Evolutionary conservation across 2,888 invertebrate species (phyloP).

Genomic region (Machimus rusticus): DNA sequence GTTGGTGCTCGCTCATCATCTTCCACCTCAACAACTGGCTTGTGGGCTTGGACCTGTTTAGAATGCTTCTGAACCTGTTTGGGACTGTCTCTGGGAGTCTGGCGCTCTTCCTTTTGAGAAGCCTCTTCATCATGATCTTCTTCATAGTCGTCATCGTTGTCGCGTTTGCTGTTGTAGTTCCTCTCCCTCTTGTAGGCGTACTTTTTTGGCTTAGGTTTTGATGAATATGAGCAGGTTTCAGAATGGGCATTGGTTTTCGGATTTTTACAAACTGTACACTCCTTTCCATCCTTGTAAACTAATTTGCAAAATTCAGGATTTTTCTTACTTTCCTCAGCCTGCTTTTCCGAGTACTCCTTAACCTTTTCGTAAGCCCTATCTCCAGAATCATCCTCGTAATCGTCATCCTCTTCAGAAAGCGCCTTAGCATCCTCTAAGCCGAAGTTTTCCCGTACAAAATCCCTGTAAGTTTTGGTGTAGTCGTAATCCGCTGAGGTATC

Average conservation of each 20-base stretch:
- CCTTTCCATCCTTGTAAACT: constrained; percentile 67
- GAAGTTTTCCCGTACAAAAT: constrained; percentile 45
- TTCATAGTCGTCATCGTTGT: constrained; percentile 47
- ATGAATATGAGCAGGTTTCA: constrained; percentile 81
- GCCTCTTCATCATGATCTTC: constrained; percentile 41
- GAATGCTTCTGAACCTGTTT: neutral
- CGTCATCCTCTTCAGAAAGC: neutral
- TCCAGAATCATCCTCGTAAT: constrained; percentile 57
- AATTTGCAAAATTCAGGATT: constrained; percentile 72
- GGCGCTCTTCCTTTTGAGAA: neutral
- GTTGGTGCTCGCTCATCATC: neutral
- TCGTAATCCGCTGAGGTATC: constrained; percentile 31
- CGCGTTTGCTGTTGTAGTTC: constrained; percentile 68
- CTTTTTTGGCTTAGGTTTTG: constrained; percentile 75
- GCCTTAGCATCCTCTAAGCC: constrained; percentile 15
- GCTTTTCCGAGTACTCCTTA: constrained; percentile 69
- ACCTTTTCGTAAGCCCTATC: constrained; percentile 63
- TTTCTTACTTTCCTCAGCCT: constrained; percentile 69
- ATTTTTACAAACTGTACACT: constrained; percentile 78
- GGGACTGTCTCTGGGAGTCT: neutral
- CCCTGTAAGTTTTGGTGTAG: constrained; percentile 42
- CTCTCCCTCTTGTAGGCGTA: constrained; percentile 73
- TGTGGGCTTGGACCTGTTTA: neutral
- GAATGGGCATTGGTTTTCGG: constrained; percentile 77
- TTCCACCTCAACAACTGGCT: neutral